Evolutionary conservation across 30 jellyfish, hydroid and myxozoan genomes (phyloP).

Genomic region (Pelagia noctiluca): DNA sequence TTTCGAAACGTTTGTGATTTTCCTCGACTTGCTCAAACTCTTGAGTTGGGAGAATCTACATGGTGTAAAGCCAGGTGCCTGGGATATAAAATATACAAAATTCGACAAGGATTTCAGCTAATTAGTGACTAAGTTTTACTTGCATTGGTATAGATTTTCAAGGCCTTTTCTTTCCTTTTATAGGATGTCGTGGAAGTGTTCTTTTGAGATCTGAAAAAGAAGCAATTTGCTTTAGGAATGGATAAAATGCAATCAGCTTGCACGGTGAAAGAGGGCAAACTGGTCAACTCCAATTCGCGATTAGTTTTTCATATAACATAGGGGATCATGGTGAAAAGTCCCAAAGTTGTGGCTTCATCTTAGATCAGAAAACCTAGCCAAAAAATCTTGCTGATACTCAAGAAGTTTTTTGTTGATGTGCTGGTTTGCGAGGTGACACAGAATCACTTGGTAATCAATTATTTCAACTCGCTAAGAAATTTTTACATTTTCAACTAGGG

Average conservation of each 20-base stretch:
- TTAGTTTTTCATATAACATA: neutral
- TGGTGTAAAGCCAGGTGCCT: neutral
- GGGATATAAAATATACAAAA: slow-evolving; percentile 5
- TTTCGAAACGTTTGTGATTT: too few relatives aligned
- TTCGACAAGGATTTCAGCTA: neutral
- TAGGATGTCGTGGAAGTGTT: slow-evolving; percentile 16
- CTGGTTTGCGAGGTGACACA: too few relatives aligned
- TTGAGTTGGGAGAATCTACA: neutral
- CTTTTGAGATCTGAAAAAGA: slow-evolving; percentile 46
- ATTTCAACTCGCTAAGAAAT: too few relatives aligned
- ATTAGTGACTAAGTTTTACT: slow-evolving; percentile 9
- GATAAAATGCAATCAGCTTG: too few relatives aligned
- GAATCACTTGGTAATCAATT: too few relatives aligned
- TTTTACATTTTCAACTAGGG: too few relatives aligned
- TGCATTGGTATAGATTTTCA: slow-evolving; percentile 72
- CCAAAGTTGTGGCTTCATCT: neutral
- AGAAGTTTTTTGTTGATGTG: too few relatives aligned
- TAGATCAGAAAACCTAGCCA: neutral
- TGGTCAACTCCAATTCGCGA: neutral
- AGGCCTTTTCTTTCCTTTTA: slow-evolving; percentile 76
- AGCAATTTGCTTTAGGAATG: too few relatives aligned
- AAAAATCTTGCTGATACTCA: neutral
- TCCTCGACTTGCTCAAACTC: neutral
- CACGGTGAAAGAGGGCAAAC: neutral
- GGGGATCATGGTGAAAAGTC: neutral